These are phyloP conservation scores for Nephrotoma appendiculata DNA, from an alignment of 2,888 invertebrate species.

Conservation along the genomic window DNA sequence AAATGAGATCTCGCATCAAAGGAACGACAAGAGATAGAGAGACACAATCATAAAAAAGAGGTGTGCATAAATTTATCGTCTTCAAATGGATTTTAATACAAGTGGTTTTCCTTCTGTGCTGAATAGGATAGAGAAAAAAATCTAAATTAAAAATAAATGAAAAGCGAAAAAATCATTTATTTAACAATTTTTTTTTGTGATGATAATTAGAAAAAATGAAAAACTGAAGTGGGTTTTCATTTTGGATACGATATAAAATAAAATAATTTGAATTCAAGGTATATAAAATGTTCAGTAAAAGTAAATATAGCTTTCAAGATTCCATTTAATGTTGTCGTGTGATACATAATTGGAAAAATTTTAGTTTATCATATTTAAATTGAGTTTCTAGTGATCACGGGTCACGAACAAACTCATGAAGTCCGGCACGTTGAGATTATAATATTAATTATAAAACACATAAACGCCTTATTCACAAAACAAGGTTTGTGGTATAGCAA, in stretches of 20 bases:
- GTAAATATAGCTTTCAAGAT: neutral
- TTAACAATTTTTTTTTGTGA: neutral
- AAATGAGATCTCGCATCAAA: neutral
- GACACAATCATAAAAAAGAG: neutral
- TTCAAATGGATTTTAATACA: neutral
- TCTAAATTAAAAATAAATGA: neutral
- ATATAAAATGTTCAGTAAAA: neutral
- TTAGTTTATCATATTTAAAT: too few species aligned
- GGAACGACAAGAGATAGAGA: neutral
- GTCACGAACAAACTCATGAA: too few species aligned
- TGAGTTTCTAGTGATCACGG: too few species aligned
- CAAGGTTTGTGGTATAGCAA: too few species aligned
- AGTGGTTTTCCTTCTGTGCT: neutral
- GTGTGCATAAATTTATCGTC: slow-evolving; percentile 3
- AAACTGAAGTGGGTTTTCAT: neutral
- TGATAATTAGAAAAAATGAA: neutral
- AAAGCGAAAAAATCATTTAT: neutral
- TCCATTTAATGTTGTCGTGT: too few species aligned
- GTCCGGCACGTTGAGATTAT: too few species aligned
- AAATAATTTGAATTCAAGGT: neutral
- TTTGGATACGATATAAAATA: neutral
- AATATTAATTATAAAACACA: too few species aligned
- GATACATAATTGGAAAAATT: too few species aligned
- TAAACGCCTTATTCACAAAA: too few species aligned
- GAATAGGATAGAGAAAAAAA: neutral